phyloP scores from a whole-genome alignment of 2,888 invertebrate genomes.

The Agrenia bidenticulata region DNA sequence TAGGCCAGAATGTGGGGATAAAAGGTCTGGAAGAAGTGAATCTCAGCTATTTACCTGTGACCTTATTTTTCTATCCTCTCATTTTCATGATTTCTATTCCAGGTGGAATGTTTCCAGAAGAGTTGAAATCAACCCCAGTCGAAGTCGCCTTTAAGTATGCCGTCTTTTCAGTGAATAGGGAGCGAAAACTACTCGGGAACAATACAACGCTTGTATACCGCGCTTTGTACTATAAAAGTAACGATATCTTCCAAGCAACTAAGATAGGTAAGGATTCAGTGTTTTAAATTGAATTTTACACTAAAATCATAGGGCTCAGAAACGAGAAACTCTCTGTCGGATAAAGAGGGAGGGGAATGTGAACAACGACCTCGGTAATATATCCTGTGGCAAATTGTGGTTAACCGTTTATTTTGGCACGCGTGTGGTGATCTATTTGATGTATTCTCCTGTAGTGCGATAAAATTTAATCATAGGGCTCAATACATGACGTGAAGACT shows the following conservation, averaged over 20 bases:
- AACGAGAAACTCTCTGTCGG: too few relatives aligned
- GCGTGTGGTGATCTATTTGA: not conserved
- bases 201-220: slow-evolving; percentile 89
- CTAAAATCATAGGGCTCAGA: too few relatives aligned
- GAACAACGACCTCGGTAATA: too few relatives aligned
- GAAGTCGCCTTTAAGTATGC: slow-evolving; percentile 94
- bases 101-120: slow-evolving; percentile 92
- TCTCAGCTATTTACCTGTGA: too few relatives aligned
- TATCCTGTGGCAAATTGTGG: slow-evolving; percentile 1
- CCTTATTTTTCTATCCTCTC: too few relatives aligned
- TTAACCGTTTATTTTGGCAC: slow-evolving; percentile 1
- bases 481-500: slow-evolving; percentile 8
- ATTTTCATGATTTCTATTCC: slow-evolving; percentile 54
- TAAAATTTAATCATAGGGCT: slow-evolving; percentile 9
- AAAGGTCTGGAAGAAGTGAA: too few relatives aligned
- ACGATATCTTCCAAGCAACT: slow-evolving; percentile 87
- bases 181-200: slow-evolving; percentile 76
- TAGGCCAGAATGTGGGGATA: too few relatives aligned
- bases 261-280: slow-evolving; percentile 73
- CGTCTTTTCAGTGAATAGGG: slow-evolving; percentile 89
- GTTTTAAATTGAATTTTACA: too few relatives aligned
- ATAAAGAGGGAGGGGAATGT: too few relatives aligned
- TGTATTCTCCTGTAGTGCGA: slow-evolving; percentile 2
- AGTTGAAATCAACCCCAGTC: slow-evolving; percentile 79
- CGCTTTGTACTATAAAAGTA: slow-evolving; percentile 82